Percentiles rank a stretch among this genome's conserved stretches.
Evolutionary conservation across 92 coral and sea anemone species (phyloP).

Genomic region (Galaxea fascicularis): DNA sequence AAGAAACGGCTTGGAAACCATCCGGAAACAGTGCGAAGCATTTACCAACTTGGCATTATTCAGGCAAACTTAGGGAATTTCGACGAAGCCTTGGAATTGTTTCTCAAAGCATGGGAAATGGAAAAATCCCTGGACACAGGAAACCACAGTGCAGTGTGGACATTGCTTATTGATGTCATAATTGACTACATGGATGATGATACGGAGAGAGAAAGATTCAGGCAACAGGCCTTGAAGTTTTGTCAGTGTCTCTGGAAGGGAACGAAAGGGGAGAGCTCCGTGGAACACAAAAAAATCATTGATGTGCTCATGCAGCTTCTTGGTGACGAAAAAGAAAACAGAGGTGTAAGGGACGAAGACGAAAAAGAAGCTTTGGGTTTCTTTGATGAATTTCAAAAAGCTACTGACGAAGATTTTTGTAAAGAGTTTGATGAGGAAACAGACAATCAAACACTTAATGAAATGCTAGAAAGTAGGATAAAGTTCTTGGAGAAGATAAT

Average conservation of each 20-base stretch:
- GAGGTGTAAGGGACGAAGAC: not conserved
- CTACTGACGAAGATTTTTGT: not conserved
- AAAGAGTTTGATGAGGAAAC: constrained; percentile 2
- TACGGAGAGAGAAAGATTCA: not conserved
- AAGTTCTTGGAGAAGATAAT: constrained; percentile 12
- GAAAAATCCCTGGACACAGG: constrained; percentile 60
- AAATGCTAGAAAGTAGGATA: constrained; percentile 2
- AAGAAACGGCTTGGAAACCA: constrained; percentile 57
- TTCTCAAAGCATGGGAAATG: constrained; percentile 66
- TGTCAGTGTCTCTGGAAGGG: constrained; percentile 21
- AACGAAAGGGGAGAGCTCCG: constrained; percentile 3
- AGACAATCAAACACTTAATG: not conserved
- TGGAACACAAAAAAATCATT: not conserved
- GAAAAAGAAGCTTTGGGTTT: constrained; percentile 15
- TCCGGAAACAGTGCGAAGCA: constrained; percentile 72
- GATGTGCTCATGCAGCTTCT: not conserved
- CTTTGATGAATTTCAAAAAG: constrained; percentile 1
- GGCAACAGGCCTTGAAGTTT: constrained; percentile 25
- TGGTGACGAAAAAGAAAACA: not conserved
- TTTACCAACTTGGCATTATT: constrained; percentile 67
- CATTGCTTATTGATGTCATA: constrained; percentile 18
- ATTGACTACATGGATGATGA: not conserved
- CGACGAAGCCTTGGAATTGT: constrained; percentile 46
- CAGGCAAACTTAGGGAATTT: constrained; percentile 44
- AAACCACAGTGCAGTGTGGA: constrained; percentile 67